Evolutionary conservation across 2,888 invertebrate genomes (phyloP), one percentile per base, ranked within the genome.

Genomic region (Drosophila prolongata): DNA sequence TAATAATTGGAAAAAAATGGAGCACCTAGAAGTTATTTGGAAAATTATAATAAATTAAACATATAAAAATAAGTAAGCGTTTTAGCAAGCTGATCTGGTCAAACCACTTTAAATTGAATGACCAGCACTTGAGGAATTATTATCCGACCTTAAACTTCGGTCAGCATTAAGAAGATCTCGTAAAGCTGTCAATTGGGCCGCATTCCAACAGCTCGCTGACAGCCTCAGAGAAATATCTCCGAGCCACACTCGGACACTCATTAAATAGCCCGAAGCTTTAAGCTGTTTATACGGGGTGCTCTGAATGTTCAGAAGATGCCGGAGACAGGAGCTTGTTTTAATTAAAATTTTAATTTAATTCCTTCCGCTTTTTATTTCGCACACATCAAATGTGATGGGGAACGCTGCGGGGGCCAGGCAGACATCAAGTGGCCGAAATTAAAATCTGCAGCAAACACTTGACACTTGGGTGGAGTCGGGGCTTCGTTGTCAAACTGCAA

Each of bases 311-410:
- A 69, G 30, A 54, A 78, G 69, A 67, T 61, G 58, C 11, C 52
- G 55, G 58, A 65, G 76, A 66, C 76, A 73, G 82, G 76, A 75
- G 89, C 87, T 77, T 83, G 80, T 75, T 86, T 85, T 85, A 88
- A 85, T 85, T 85, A 85, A 83, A 85, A 80, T 83, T 85, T 88
- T 83, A 76, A 85, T 86, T 88, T 78, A 75, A 80, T 80, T 64
- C 59, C 40, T 79, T 67, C 62, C 38, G 50, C 24, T 54, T 53
- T 50, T 42, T 59, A 56, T 46, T 56, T 24, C 10, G 42, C 44
- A 34, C 47, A 35, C 44, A 34, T 53, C 38, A 34, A 54, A 54
- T 19, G 24, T 8, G 44, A 44, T 49, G n/a, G 14, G 24, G 6
- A 24, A 8, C 8, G 16, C 27, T 19, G 47, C 9, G 40, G 37